These are phyloP conservation scores for Cheilosia vernalis DNA, from an alignment of 2,888 invertebrate species.

Conservation along the genomic window DNA sequence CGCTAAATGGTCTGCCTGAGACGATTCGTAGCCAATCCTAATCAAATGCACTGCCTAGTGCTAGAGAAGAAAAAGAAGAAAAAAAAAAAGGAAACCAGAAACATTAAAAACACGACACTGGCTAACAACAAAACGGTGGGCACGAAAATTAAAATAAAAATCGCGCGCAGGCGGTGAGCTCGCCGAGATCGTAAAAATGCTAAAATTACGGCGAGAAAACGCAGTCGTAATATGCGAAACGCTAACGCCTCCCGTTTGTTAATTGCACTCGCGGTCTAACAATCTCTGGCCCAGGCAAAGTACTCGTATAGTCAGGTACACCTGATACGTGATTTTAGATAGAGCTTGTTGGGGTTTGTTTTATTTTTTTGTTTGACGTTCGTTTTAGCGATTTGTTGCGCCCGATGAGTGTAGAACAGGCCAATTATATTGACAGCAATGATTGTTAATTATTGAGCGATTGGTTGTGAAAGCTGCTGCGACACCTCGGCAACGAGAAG, in stretches of 20 bases:
- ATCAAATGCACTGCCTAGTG: conserved; percentile 56
- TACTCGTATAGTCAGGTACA: not conserved
- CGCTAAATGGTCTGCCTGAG: conserved; percentile 59
- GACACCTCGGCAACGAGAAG: not conserved
- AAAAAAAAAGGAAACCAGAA: conserved; percentile 21
- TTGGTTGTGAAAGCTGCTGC: conserved; percentile 27
- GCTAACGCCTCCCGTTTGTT: conserved; percentile 74
- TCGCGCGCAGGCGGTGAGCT: conserved; percentile 18
- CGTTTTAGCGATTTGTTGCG: conserved; percentile 28
- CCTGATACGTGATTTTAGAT: conserved; percentile 22
- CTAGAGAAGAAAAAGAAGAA: not conserved
- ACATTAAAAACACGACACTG: conserved; percentile 26
- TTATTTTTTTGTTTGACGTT: not conserved
- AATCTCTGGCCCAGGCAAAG: conserved; percentile 5
- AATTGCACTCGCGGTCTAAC: conserved; percentile 62
- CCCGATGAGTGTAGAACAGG: conserved; percentile 38
- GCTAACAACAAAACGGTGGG: conserved; percentile 49
- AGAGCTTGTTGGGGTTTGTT: not conserved
- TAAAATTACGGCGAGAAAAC: conserved; percentile 67
- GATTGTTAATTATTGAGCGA: conserved; percentile 64
- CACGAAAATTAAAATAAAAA: conserved; percentile 70
- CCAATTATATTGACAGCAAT: conserved; percentile 68
- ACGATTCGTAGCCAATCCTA: conserved; percentile 68
- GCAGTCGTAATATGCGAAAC: conserved; percentile 74
- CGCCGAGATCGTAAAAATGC: conserved; percentile 53